Conservation (phyloP, 2,888 invertebrate genomes). For the Hyles lineata region DNA sequence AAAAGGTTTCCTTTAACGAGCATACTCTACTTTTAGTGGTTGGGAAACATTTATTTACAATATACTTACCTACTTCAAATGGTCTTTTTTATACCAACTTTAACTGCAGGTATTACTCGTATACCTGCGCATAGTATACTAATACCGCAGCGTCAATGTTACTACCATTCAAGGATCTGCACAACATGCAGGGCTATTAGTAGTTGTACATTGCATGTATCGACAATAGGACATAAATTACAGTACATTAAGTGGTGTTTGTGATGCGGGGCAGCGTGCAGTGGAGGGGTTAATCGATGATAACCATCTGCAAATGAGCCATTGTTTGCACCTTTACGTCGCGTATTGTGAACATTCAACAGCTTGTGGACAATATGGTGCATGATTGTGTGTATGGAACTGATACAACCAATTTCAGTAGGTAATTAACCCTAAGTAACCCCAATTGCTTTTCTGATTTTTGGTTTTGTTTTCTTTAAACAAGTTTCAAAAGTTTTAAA, state of each 20-base stretch:
- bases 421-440: no score
- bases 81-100: no score
- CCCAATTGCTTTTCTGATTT: background rate
- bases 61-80: no score
- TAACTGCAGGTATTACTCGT: no score
- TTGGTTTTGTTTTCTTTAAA: no score
- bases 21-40: no score
- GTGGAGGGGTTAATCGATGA: constrained; percentile 38
- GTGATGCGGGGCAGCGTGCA: constrained; percentile 17
- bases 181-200: background rate
- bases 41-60: no score
- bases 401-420: background rate
- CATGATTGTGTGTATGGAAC: constrained; percentile 15
- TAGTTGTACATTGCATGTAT: background rate
- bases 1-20: no score
- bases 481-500: no score
- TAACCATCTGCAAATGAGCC: constrained; percentile 47
- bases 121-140: background rate
- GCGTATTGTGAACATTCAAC: background rate
- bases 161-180: background rate
- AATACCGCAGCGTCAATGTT: background rate
- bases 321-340: constrained; percentile 41
- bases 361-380: background rate
- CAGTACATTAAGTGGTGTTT: constrained; percentile 16
- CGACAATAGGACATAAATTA: constrained; percentile 21